Evolutionary conservation across 2,113 vertebrate genomes (phyloP).

Genomic region (Otus sunia): DNA sequence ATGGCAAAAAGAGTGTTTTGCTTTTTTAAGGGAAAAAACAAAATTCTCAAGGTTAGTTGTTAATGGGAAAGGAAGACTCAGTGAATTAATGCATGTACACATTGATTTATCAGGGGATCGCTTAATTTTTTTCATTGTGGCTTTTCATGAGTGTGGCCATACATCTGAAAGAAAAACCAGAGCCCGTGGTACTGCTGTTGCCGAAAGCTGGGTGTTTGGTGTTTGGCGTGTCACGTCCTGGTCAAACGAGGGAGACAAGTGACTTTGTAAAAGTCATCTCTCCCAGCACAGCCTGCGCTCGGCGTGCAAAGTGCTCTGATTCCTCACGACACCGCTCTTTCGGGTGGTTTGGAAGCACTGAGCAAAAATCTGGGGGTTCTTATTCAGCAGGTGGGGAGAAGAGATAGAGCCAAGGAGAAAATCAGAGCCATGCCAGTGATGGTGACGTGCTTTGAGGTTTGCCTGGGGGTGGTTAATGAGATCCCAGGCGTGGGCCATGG

Average conservation of each 20-base stretch:
- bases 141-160: too few relatives aligned
- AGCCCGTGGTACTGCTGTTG: rapidly evolving
- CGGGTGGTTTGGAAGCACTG: rapidly evolving
- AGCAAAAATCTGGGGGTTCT: background rate
- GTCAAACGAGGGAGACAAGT: too few relatives aligned
- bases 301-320: too few relatives aligned
- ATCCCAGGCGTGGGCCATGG: rapidly evolving
- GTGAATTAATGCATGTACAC: background rate
- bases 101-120: background rate
- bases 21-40: background rate
- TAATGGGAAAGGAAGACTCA: background rate
- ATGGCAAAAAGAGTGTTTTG: background rate
- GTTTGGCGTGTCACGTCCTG: too few relatives aligned
- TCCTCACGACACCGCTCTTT: rapidly evolving
- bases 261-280: too few relatives aligned
- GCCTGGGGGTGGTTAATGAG: rapidly evolving
- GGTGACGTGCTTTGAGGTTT: rapidly evolving
- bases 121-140: background rate
- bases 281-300: too few relatives aligned
- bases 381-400: background rate
- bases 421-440: background rate
- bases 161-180: background rate
- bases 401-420: background rate
- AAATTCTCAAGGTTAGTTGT: background rate
- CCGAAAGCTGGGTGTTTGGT: too few relatives aligned